Percentiles rank a stretch among this genome's conserved stretches.
phyloP scores from a whole-genome alignment of 2,113 vertebrate species.

The Andinoacara biseriatus region DNA sequence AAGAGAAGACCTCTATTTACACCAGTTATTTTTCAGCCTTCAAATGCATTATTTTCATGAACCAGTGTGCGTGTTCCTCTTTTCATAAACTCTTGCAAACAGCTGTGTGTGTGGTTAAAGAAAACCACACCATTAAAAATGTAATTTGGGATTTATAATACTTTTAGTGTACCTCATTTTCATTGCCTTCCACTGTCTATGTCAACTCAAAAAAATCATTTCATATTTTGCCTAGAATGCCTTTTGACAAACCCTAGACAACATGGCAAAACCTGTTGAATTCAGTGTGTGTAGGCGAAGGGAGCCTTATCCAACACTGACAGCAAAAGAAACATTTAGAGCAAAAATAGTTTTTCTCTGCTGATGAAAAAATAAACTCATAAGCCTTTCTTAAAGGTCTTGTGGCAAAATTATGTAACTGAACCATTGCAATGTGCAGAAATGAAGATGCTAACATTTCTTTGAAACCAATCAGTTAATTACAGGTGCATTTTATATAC shows the following conservation, averaged over 20 bases:
- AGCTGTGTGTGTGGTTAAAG: neutral
- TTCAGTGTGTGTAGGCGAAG: constrained; percentile 55
- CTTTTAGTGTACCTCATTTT: constrained; percentile 5
- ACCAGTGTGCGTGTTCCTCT: neutral
- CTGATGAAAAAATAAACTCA: constrained; percentile 3
- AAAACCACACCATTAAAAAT: neutral
- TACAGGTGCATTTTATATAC: neutral
- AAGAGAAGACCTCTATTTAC: neutral
- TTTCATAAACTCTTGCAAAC: neutral
- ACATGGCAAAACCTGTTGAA: constrained; percentile 40
- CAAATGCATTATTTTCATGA: neutral
- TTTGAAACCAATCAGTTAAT: neutral
- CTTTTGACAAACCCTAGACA: constrained; percentile 36
- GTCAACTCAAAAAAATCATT: constrained; percentile 38
- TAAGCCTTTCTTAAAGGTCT: neutral
- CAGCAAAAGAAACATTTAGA: constrained; percentile 33
- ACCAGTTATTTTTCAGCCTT: neutral
- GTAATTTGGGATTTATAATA: constrained; percentile 3
- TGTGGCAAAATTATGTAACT: neutral
- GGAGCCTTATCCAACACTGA: constrained; percentile 30
- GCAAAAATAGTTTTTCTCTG: neutral
- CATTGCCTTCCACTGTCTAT: constrained; percentile 16
- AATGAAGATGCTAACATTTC: neutral
- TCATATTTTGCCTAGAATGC: constrained; percentile 50
- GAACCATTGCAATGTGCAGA: neutral